Base-by-base conservation (phyloP, 2,797 vertebrate genomes). In the Sebastes steindachneri region DNA sequence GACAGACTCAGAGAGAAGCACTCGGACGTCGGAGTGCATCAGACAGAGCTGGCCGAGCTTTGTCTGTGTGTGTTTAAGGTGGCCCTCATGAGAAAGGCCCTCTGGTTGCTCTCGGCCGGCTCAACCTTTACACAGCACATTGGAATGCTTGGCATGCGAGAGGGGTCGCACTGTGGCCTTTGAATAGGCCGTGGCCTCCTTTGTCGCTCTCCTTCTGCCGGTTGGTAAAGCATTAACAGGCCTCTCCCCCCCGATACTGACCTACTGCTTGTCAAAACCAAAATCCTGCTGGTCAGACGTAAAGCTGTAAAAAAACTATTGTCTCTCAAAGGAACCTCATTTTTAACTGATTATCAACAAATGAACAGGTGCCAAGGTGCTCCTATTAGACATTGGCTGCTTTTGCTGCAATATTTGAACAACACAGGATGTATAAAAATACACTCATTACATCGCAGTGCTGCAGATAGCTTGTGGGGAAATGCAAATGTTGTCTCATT, bases 91-190 rank as follows among this genome's bases (percentile, higher is more conserved):
- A 93, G 93, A 94, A 93, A 88, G 93, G 94, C 90, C 90, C 78
- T 60, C 75, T 88, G 58, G 83, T 85, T 75, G 79, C 90, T 91
- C 71, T 51, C 29, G 4, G 90, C 75, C 85, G 79, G 88, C 88
- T 94, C 95, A 96, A 96, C 95, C 95, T 96, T 96, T 96, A 94
- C 96, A 96, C 95, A 96, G 94, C 92, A 87, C 94, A 94, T 92
- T 95, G 95, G 97, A 97, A 98, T 97, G 96, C 89, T 88, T 92
- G 95, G 96, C 94, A 98, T 95, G 95, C 87, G 37, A 9, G 89
- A 89, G 91, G 91, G 88, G 87, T 77, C 84, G 93, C 93, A 87
- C 88, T 77, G 92, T 91, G 91, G 83, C 93, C 95, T 96, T 93
- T 96, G 90, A 96, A 96, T 95, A 83, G 92, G 92, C 88, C 73